These are phyloP conservation scores for Eupithecia abbreviata DNA, from an alignment of 2,888 invertebrate genomes.

Conservation along the genomic window DNA sequence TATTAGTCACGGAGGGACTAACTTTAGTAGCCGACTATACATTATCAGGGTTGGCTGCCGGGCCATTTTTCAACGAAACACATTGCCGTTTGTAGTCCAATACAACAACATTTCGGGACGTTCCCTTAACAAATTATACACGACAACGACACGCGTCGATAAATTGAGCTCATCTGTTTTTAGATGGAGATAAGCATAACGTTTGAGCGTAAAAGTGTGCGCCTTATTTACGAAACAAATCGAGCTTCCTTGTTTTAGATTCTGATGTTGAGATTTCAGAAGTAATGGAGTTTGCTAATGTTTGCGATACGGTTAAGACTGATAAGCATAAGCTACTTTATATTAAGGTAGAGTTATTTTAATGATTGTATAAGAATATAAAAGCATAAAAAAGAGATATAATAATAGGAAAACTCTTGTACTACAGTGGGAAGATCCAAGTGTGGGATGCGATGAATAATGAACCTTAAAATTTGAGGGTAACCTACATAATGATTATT, in stretches of 20 bases:
- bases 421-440: background rate
- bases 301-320: constrained; percentile 5
- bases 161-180: constrained; percentile 42
- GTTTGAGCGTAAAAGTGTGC: constrained; percentile 21
- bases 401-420: background rate
- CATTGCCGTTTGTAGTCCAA: constrained; percentile 60
- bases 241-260: constrained; percentile 11
- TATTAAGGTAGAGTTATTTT: background rate
- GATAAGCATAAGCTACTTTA: background rate
- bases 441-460: background rate
- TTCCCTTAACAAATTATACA: constrained; percentile 42
- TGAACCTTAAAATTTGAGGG: background rate
- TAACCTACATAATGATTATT: constrained; percentile 3
- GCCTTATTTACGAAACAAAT: constrained; percentile 23
- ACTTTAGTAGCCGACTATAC: constrained; percentile 62
- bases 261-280: constrained; percentile 11
- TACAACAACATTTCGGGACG: constrained; percentile 51
- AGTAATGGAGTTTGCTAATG: constrained; percentile 1
- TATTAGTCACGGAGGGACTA: constrained; percentile 41
- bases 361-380: background rate
- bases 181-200: constrained; percentile 31
- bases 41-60: constrained; percentile 67
- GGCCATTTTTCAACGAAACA: constrained; percentile 69
- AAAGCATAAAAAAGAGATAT: background rate
- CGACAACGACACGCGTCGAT: constrained; percentile 42